A percentile compares a stretch with the other conserved stretches of the same genome.
These are phyloP conservation scores for Eristalis arbustorum DNA, from an alignment of 2,888 invertebrate genomes.

Conservation along the genomic window DNA sequence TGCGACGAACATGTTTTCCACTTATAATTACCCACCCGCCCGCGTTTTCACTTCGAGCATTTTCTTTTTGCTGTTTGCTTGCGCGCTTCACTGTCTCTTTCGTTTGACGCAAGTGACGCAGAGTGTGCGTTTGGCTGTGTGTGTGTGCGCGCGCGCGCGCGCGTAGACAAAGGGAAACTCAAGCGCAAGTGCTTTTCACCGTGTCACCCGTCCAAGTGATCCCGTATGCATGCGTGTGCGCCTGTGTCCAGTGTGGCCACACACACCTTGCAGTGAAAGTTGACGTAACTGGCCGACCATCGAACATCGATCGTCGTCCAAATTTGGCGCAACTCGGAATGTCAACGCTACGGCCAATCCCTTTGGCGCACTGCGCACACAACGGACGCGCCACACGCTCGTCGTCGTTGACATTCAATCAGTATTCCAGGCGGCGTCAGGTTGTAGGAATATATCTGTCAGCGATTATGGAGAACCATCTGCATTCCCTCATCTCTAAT, in stretches of 20 bases:
- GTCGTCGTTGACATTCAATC: slow-evolving; percentile 21
- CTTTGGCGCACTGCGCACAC: slow-evolving; percentile 12
- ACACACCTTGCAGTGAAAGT: slow-evolving; percentile 64
- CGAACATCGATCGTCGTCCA: slow-evolving; percentile 31
- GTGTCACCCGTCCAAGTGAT: slow-evolving; percentile 57
- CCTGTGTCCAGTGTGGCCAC: background rate
- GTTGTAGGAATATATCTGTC: slow-evolving; percentile 53
- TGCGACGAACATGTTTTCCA: slow-evolving; percentile 37
- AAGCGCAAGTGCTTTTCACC: slow-evolving; percentile 60
- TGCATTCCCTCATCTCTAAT: slow-evolving; percentile 52
- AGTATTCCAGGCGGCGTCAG: slow-evolving; percentile 41
- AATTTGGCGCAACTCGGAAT: slow-evolving; percentile 54
- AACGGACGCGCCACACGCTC: background rate
- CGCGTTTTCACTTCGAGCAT: slow-evolving; percentile 41
- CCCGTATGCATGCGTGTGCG: slow-evolving; percentile 29
- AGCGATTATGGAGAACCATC: slow-evolving; percentile 24
- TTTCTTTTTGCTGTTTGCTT: slow-evolving; percentile 33
- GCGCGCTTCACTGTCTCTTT: slow-evolving; percentile 39
- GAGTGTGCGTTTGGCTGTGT: background rate
- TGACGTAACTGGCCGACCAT: slow-evolving; percentile 57
- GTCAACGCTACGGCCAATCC: slow-evolving; percentile 31
- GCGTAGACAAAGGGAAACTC: slow-evolving; percentile 63
- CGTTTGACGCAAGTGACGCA: slow-evolving; percentile 23
- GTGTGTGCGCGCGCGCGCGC: background rate
- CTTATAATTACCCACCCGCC: slow-evolving; percentile 58